Base-by-base conservation (phyloP, 2,797 vertebrate species). In the Phrynocephalus guinanensis region DNA sequence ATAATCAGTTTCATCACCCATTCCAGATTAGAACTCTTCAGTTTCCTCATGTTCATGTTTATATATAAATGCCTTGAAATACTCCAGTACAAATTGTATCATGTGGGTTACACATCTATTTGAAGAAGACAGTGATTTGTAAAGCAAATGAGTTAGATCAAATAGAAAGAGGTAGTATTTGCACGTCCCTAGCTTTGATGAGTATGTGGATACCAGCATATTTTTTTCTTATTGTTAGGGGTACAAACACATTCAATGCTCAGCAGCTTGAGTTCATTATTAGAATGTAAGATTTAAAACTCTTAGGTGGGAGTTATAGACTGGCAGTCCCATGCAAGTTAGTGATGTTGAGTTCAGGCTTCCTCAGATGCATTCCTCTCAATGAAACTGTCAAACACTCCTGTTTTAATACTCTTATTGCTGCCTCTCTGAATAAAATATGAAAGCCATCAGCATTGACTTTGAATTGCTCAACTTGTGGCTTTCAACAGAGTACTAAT, bases 371-470 rank as follows among this genome's bases (percentile, higher is more conserved):
- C 79, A 71, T 84, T 63, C 16, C 66, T 70, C 10, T 4, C 26
- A 26, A 44, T 68, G 18, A 72, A n/a, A 50, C 15, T 70, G 1
- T 76, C 78, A 73, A 38, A 67, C 30, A 68, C 8, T 8, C 0
- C 30, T 79, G 18, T 22, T 77, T 85, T 82, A 30, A 78, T 16
- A 78, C 78, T 63, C 67, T 86, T 20, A 6, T 38, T 71, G 30
- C 26, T 63, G 48, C 28, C 38, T 82, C n/a, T 78, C 67, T 28
- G 87, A 77, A 70, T 78, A 70, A 84, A 60, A 20, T 83, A 83
- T 60, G 73, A 86, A 91, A 52, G 0, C n/a, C 77, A 52, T 1
- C 3, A 52, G n/a, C 52, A 85, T 83, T 38, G 15, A 80, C 11
- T 8, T 1, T 28, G 56, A 67, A 11, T 81, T 88, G 84, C 50